phyloP scores from a whole-genome alignment of 2,888 invertebrate species.

The Griposia aprilina region DNA sequence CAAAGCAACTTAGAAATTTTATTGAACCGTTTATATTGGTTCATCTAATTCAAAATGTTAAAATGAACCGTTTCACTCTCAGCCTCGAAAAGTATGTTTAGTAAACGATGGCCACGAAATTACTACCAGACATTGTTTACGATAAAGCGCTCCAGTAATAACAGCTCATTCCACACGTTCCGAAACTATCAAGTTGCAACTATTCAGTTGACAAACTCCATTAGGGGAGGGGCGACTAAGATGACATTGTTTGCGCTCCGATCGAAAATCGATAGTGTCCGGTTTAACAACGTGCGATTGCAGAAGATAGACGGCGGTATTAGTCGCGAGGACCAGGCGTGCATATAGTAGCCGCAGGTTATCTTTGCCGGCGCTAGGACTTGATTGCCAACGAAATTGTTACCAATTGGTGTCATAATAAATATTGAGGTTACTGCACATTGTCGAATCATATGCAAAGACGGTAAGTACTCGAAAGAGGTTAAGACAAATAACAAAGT shows the following conservation, averaged over 20 bases:
- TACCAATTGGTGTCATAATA: not conserved
- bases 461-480: not conserved
- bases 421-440: not conserved
- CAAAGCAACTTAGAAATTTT: not conserved
- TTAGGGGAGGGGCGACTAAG: conserved; percentile 66
- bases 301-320: conserved; percentile 35
- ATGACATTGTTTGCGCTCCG: conserved; percentile 74
- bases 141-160: conserved; percentile 45
- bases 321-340: conserved; percentile 32
- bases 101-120: conserved; percentile 25
- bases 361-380: not conserved
- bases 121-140: conserved; percentile 51
- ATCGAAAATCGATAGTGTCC: conserved; percentile 71
- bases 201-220: conserved; percentile 72
- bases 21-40: not conserved
- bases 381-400: conserved; percentile 13
- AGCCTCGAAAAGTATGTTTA: conserved; percentile 20
- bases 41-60: not conserved
- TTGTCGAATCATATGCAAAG: not conserved
- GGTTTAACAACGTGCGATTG: conserved; percentile 55
- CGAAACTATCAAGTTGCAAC: conserved; percentile 68
- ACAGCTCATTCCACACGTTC: conserved; percentile 56
- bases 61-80: not conserved
- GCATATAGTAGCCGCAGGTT: conserved; percentile 36
- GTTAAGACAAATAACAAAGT: not conserved